Percentiles rank a stretch among this genome's conserved stretches.
Conservation (phyloP, 1,140 invertebrate species). For the Drosophila aff. region DNA sequence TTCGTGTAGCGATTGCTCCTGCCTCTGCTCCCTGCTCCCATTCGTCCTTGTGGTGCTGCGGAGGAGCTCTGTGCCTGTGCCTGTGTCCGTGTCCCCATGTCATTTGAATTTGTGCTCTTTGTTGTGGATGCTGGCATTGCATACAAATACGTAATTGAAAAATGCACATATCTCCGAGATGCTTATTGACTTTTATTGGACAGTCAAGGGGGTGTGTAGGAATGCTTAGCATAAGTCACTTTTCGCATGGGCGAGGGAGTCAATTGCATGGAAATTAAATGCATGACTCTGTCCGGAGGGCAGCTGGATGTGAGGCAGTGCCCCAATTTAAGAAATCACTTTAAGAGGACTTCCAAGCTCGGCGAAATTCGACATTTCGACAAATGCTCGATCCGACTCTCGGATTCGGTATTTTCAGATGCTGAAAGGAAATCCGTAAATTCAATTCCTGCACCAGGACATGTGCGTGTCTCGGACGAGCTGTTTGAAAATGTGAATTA, state of each 20-base stretch:
- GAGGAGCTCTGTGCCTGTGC: constrained; percentile 6
- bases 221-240: constrained; percentile 48
- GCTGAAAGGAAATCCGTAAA: constrained; percentile 66
- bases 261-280: constrained; percentile 56
- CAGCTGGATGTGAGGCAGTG: constrained; percentile 6
- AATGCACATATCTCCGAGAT: constrained; percentile 76
- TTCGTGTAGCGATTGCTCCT: constrained; percentile 60
- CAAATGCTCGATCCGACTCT: constrained; percentile 28
- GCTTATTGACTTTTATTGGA: constrained; percentile 81
- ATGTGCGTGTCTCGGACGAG: constrained; percentile 25
- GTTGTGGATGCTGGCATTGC: constrained; percentile 60
- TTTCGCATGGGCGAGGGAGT: constrained; percentile 21
- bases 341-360: neutral
- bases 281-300: constrained; percentile 26
- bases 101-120: constrained; percentile 79
- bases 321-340: constrained; percentile 21
- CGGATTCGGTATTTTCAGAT: constrained; percentile 65
- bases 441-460: constrained; percentile 57
- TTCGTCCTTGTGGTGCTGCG: constrained; percentile 30
- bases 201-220: constrained; percentile 46
- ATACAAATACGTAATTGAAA: constrained; percentile 79
- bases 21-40: neutral
- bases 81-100: constrained; percentile 40
- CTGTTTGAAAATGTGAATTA: constrained; percentile 72
- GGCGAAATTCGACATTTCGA: constrained; percentile 5